Evolutionary conservation across 2,797 vertebrate genomes (phyloP).

Genomic region (Sebastes itinus): DNA sequence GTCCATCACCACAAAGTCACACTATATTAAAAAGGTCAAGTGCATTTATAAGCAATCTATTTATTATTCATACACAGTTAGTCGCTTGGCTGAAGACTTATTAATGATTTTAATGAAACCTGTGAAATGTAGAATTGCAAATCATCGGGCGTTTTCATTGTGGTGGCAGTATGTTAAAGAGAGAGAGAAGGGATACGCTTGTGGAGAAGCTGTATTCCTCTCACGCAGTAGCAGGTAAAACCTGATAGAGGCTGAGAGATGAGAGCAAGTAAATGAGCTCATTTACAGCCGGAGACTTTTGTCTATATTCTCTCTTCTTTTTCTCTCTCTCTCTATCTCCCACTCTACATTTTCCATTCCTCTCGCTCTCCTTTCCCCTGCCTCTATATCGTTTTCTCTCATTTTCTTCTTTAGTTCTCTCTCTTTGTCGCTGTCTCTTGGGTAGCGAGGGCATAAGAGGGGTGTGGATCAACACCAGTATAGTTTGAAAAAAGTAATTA

Average conservation of each 20-base stretch:
- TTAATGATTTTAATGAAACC: neutral
- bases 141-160: neutral
- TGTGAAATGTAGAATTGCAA: neutral
- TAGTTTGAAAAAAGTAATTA: conserved; percentile 72
- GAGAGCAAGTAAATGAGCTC: conserved; percentile 72
- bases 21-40: neutral
- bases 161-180: neutral
- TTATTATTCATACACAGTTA: neutral
- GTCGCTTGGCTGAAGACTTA: neutral
- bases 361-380: neutral
- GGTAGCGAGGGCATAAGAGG: conserved; percentile 35
- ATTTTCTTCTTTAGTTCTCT: conserved; percentile 1
- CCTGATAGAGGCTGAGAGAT: conserved; percentile 53
- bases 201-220: conserved; percentile 51
- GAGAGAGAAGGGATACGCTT: neutral
- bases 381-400: neutral
- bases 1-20: neutral
- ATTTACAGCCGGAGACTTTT: conserved; percentile 59
- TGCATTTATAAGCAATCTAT: neutral
- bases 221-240: conserved; percentile 54
- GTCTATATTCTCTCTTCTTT: conserved; percentile 23
- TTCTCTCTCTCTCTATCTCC: neutral
- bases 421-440: conserved; percentile 22
- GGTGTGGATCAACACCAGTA: conserved; percentile 53
- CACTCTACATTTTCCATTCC: neutral